These are phyloP conservation scores for Nibea coibor DNA, from an alignment of 2,113 vertebrate species.

Conservation along the genomic window DNA sequence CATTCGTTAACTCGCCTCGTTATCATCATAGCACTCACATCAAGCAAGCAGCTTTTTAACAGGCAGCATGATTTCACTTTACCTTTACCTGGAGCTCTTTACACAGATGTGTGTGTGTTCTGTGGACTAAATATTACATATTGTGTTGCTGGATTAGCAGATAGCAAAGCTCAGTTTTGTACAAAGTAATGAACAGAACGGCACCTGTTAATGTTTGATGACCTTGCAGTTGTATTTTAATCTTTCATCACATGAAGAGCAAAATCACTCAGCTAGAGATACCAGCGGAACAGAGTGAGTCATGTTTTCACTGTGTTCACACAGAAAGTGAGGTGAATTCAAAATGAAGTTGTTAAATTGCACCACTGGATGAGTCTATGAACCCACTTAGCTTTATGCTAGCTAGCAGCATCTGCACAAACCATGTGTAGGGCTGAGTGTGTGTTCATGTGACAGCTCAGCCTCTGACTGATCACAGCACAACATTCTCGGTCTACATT, in stretches of 20 bases:
- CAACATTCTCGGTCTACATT: too few species aligned
- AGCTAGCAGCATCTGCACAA: too few species aligned
- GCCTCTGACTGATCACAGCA: too few species aligned
- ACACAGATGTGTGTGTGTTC: neutral
- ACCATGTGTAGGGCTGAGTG: too few species aligned
- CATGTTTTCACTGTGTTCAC: too few species aligned
- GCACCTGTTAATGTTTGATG: neutral
- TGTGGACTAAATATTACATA: neutral
- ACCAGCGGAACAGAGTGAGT: neutral
- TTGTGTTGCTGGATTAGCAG: neutral
- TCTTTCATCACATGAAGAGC: neutral
- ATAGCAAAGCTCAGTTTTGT: neutral
- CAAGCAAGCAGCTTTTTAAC: neutral
- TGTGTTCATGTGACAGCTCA: too few species aligned
- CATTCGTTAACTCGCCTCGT: neutral
- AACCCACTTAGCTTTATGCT: too few species aligned
- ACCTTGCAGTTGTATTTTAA: neutral
- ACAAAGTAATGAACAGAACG: neutral
- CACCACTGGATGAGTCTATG: too few species aligned
- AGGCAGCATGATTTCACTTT: neutral
- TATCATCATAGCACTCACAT: neutral
- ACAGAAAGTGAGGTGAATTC: too few species aligned
- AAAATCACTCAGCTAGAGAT: neutral
- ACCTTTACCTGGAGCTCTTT: neutral
- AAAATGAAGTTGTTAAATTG: too few species aligned